A percentile compares a stretch with the other conserved stretches of the same genome.
phyloP scores from a whole-genome alignment of 2,113 vertebrate species.

The Xiphophorus hellerii region DNA sequence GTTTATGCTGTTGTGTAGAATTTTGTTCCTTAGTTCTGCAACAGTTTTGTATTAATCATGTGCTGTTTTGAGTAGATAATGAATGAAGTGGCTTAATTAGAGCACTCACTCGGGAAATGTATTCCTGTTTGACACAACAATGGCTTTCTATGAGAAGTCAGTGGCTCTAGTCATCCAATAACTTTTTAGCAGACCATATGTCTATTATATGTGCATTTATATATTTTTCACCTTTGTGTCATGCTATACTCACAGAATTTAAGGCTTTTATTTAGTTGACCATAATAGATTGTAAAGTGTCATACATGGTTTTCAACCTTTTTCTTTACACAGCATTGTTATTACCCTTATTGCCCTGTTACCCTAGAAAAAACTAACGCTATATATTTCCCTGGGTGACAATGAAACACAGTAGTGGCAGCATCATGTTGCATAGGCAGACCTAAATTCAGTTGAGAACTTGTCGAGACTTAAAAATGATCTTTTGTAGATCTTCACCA shows the following conservation, averaged over 20 bases:
- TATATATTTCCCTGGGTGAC: no score
- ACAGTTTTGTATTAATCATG: constrained; percentile 40
- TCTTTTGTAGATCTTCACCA: no score
- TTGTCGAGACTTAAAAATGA: no score
- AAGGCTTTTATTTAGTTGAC: no score
- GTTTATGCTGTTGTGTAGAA: constrained; percentile 2
- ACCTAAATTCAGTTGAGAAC: neutral
- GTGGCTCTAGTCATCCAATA: constrained; percentile 22
- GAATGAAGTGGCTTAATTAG: neutral
- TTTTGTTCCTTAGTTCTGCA: constrained; percentile 34
- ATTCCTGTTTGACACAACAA: constrained; percentile 32
- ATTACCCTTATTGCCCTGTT: neutral
- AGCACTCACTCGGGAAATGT: constrained; percentile 43
- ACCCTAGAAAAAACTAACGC: neutral
- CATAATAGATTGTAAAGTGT: neutral
- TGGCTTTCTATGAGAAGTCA: constrained; percentile 29
- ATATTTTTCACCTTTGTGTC: neutral
- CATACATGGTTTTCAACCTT: no score
- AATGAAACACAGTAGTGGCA: no score
- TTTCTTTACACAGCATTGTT: neutral
- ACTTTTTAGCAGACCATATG: constrained; percentile 18
- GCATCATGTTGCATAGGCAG: no score
- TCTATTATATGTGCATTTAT: neutral
- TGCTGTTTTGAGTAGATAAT: constrained; percentile 15
- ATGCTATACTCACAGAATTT: no score